A percentile compares a stretch with the other conserved stretches of the same genome.
Evolutionary conservation across 37 sponge, comb jelly and placozoan species (phyloP).

Genomic region (Ephydatia muelleri): DNA sequence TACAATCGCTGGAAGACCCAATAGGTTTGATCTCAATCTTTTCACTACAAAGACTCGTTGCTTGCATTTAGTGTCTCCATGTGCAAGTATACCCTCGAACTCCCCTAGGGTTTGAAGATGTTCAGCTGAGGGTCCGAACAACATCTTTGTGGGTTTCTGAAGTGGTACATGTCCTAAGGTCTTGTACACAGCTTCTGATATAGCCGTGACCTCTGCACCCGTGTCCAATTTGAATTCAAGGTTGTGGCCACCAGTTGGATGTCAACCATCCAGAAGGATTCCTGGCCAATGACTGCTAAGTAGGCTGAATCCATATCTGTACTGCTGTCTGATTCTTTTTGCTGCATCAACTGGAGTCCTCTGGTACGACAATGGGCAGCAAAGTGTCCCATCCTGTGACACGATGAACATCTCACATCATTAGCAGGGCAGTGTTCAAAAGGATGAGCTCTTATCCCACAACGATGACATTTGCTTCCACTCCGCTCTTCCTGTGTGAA

Average conservation of each 20-base stretch:
- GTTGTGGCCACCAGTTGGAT: constrained; percentile 2
- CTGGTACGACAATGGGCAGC: neutral
- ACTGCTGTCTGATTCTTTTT: neutral
- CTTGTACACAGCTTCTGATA: neutral
- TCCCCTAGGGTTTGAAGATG: neutral
- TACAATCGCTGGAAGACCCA: constrained; percentile 14
- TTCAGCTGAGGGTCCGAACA: constrained; percentile 5
- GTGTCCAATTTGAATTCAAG: constrained; percentile 36
- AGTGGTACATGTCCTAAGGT: neutral
- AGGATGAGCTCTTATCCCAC: constrained; percentile 12
- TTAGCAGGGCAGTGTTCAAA: constrained; percentile 25
- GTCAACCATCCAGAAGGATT: constrained; percentile 8
- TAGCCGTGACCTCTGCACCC: constrained; percentile 46
- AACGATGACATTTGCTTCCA: neutral
- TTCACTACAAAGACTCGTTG: constrained; percentile 11
- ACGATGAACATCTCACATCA: neutral
- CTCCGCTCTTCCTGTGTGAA: neutral
- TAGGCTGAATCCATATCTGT: constrained; percentile 10
- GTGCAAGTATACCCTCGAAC: neutral
- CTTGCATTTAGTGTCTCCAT: neutral
- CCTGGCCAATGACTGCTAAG: neutral
- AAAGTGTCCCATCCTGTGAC: constrained; percentile 30
- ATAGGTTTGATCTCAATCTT: constrained; percentile 10
- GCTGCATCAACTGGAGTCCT: neutral
- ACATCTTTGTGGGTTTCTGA: constrained; percentile 11